Evolutionary conservation across 2,888 invertebrate genomes (phyloP), one percentile per base, ranked within the genome.

Genomic region (Cephus sareptanus): DNA sequence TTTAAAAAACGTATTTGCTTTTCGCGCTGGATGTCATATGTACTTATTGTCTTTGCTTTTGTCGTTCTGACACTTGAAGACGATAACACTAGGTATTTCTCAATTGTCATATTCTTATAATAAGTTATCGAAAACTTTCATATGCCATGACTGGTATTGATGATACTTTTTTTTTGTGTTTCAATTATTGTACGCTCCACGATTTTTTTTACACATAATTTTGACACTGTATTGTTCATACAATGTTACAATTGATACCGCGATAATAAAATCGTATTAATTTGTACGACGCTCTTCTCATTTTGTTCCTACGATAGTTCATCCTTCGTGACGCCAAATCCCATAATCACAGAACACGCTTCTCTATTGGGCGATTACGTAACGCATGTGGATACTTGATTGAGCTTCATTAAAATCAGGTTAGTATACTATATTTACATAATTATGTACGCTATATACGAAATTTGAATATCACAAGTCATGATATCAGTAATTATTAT

Each of bases 231-330:
- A 77, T 37, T 79, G 40, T 73, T 34, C 69, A 69, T 71, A 71
- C 69, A 69, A 40, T 80, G 73, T 68, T 69, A 35, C 11, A 80
- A 73, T 76, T 77, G 76, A 77, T 76, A 34, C 74, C 78, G 34
- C 30, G 71, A 71, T 76, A 86, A 85, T 85, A 85, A 83, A 85
- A 76, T 82, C 81, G 79, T 80, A 82, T 84, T 82, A 70, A 81
- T 85, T 83, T 82, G 79, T 84, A 80, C 34, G 77, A 56, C 23
- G 56, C 23, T 56, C 9, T 56, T 56, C 2, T 56, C 56, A 23
- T 56, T 56, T 1, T 56, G 23, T 1, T 9, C 56, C 4, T 23
- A 23, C 15, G 23, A 23, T 23, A 56, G 9, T 23, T 2, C 15
- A 23, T 40, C 23, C 0, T 23, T 56, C 23, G 23, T 23, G 56